A percentile compares a stretch with the other conserved stretches of the same genome.
phyloP scores from a whole-genome alignment of 2,888 invertebrate genomes.

The Nemurella pictetii region DNA sequence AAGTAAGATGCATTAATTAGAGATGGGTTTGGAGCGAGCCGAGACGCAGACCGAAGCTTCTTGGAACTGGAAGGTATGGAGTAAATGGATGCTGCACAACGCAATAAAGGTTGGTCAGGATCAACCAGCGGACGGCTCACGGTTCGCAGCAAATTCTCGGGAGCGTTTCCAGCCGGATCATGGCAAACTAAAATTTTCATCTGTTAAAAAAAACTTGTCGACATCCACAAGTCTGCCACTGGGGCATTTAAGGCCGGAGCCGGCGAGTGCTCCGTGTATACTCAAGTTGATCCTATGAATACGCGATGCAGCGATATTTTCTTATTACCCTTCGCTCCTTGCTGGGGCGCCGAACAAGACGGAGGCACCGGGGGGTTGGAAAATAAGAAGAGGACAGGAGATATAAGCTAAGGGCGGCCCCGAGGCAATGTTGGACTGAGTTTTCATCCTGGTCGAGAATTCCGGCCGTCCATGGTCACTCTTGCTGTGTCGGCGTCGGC shows the following conservation, averaged over 20 bases:
- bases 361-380: too few relatives aligned
- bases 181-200: neutral
- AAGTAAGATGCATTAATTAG: too few relatives aligned
- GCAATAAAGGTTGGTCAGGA: too few relatives aligned
- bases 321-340: slow-evolving; percentile 13
- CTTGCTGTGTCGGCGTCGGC: neutral
- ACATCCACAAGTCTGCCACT: neutral
- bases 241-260: neutral
- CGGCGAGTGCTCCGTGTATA: neutral
- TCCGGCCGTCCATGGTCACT: neutral
- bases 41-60: too few relatives aligned
- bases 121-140: too few relatives aligned
- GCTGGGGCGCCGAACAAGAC: neutral
- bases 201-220: neutral
- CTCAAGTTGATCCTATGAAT: neutral
- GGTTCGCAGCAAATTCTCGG: neutral
- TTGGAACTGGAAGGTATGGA: too few relatives aligned
- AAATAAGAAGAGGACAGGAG: neutral
- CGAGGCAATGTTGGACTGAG: slow-evolving; percentile 6
- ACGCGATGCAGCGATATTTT: slow-evolving; percentile 1
- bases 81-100: too few relatives aligned
- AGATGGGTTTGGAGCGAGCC: too few relatives aligned
- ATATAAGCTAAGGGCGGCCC: slow-evolving; percentile 11
- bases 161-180: neutral
- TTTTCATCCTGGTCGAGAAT: neutral